Percentiles rank a stretch among this genome's conserved stretches.
Evolutionary conservation across 2,113 vertebrate species (phyloP).

Genomic region (Entomyzon cyanotis): DNA sequence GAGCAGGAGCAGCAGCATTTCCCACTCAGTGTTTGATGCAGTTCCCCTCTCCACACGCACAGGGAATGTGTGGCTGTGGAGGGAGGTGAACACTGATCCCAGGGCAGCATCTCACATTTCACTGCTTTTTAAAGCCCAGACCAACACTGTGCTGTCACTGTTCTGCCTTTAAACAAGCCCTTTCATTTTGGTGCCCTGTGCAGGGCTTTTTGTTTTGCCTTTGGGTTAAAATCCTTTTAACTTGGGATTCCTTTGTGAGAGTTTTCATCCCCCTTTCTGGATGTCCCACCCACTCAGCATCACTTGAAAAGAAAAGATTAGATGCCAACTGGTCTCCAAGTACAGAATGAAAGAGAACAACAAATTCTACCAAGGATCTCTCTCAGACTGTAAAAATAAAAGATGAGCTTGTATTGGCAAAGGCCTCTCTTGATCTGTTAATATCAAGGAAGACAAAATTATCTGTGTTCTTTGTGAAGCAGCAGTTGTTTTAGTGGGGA

Average conservation of each 20-base stretch:
- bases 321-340: conserved; percentile 18
- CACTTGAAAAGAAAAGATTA: conserved; percentile 35
- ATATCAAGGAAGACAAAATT: conserved; percentile 64
- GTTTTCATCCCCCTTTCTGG: conserved; percentile 13
- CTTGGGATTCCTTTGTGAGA: conserved; percentile 45
- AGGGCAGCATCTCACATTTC: neutral
- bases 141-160: neutral
- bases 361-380: conserved; percentile 33
- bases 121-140: neutral
- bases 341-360: conserved; percentile 39
- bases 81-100: neutral
- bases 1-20: neutral
- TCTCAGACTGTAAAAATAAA: conserved; percentile 49
- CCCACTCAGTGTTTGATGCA: neutral
- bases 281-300: conserved; percentile 52
- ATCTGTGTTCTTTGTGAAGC: conserved; percentile 63
- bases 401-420: conserved; percentile 55
- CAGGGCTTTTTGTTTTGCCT: conserved; percentile 45
- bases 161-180: conserved; percentile 36
- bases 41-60: neutral
- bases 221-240: conserved; percentile 37
- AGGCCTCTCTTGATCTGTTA: conserved; percentile 48
- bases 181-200: conserved; percentile 50
- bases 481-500: conserved; percentile 48
- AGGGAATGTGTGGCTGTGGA: neutral